A percentile compares a stretch with the other conserved stretches of the same genome.
These are phyloP conservation scores for Maniola jurtina DNA, from an alignment of 1,140 invertebrate genomes.

Conservation along the genomic window DNA sequence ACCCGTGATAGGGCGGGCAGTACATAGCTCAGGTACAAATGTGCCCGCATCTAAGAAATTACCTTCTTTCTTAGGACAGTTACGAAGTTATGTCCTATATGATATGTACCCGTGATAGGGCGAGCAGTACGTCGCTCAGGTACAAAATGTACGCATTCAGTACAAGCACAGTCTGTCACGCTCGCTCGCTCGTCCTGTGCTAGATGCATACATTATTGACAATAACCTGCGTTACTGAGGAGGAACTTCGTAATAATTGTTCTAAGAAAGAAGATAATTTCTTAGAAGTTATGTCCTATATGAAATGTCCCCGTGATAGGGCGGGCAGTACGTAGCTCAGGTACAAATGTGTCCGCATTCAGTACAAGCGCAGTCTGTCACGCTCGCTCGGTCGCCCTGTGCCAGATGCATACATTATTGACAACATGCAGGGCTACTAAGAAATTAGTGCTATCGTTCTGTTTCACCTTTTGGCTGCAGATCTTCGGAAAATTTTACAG, in stretches of 20 bases:
- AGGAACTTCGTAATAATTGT: too few species aligned
- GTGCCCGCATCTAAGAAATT: constrained; percentile 27
- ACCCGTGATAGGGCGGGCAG: too few species aligned
- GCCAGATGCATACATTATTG: constrained; percentile 58
- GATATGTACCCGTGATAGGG: neutral
- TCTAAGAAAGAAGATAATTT: too few species aligned
- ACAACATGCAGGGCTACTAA: constrained; percentile 27
- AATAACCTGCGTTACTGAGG: constrained; percentile 2
- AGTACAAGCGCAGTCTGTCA: constrained; percentile 39
- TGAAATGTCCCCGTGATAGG: constrained; percentile 18
- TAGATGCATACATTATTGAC: constrained; percentile 54
- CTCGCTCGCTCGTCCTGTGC: constrained; percentile 47
- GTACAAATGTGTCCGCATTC: constrained; percentile 38
- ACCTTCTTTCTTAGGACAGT: too few species aligned
- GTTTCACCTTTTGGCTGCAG: neutral
- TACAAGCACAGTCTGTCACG: constrained; percentile 37
- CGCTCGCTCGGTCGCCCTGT: constrained; percentile 48
- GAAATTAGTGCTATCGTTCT: constrained; percentile 17
- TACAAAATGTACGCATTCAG: constrained; percentile 36
- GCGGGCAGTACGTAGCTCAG: constrained; percentile 21
- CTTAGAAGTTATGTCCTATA: neutral
- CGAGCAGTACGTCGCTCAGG: neutral
- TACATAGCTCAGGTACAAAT: constrained; percentile 13
- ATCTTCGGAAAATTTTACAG: neutral
- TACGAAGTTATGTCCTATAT: constrained; percentile 1